Conservation (phyloP, 2,888 invertebrate species). For the Meteorus colon region DNA sequence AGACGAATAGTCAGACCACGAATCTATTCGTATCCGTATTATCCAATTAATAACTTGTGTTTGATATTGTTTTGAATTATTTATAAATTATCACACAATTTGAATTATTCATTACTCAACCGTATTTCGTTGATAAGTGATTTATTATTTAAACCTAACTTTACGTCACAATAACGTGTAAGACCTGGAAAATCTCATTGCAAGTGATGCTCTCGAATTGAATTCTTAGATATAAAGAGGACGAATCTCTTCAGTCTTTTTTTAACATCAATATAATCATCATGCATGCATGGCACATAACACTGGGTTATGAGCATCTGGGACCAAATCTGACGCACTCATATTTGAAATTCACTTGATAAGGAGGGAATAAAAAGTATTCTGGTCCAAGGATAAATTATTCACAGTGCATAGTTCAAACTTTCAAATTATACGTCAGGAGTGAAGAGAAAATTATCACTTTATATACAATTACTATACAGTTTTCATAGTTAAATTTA, state of each 20-base stretch:
- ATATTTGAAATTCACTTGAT: conserved; percentile 20
- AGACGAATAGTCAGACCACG: conserved; percentile 41
- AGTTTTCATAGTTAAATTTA: neutral
- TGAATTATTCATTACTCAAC: neutral
- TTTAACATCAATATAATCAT: conserved; percentile 10
- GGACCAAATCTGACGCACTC: neutral
- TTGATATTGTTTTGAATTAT: neutral
- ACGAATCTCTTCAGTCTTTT: conserved; percentile 4
- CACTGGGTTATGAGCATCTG: neutral
- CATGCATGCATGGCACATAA: neutral
- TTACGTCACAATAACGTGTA: neutral
- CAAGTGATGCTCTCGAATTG: neutral
- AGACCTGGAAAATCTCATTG: neutral
- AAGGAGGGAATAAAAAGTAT: conserved; percentile 21
- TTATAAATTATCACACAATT: neutral
- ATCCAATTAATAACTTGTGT: neutral
- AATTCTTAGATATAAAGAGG: neutral
- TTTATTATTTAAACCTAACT: neutral
- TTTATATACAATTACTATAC: neutral
- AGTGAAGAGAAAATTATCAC: neutral
- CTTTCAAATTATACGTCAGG: neutral
- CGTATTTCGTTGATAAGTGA: neutral
- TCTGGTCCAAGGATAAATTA: conserved; percentile 3
- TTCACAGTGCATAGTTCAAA: neutral
- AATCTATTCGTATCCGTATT: neutral